Conservation (phyloP, 2,797 vertebrate species). For the Xiphophorus birchmanni region DNA sequence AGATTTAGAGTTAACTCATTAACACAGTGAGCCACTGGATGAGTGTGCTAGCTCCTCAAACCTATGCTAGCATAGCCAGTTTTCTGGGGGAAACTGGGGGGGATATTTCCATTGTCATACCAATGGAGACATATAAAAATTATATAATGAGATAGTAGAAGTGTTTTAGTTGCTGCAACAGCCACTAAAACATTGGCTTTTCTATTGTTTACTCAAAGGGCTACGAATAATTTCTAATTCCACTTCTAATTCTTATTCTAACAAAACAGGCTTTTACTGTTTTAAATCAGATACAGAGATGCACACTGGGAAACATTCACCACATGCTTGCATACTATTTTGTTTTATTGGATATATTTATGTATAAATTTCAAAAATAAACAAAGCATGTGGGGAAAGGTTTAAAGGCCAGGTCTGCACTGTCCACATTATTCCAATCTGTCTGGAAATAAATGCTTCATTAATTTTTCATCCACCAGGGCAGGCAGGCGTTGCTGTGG, state of each 20-base stretch:
- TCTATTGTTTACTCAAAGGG: not conserved
- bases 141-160: not conserved
- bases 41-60: too few relatives aligned
- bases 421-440: not conserved
- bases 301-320: not conserved
- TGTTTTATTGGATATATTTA: not conserved
- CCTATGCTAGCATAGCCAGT: too few relatives aligned
- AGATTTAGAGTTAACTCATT: too few relatives aligned
- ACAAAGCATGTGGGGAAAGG: not conserved
- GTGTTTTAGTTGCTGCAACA: not conserved
- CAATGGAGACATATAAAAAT: not conserved
- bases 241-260: not conserved
- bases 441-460: not conserved
- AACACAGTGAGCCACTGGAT: too few relatives aligned
- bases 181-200: not conserved
- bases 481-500: constrained; percentile 93
- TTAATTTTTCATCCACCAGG: constrained; percentile 72
- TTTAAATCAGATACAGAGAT: not conserved
- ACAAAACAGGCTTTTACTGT: not conserved
- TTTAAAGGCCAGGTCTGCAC: not conserved
- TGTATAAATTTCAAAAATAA: not conserved
- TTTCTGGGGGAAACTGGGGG: too few relatives aligned
- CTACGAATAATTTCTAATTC: not conserved
- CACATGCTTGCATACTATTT: not conserved
- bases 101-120: not conserved